Base-by-base conservation (phyloP, 1,140 invertebrate genomes). In the Bombus turneri region DNA sequence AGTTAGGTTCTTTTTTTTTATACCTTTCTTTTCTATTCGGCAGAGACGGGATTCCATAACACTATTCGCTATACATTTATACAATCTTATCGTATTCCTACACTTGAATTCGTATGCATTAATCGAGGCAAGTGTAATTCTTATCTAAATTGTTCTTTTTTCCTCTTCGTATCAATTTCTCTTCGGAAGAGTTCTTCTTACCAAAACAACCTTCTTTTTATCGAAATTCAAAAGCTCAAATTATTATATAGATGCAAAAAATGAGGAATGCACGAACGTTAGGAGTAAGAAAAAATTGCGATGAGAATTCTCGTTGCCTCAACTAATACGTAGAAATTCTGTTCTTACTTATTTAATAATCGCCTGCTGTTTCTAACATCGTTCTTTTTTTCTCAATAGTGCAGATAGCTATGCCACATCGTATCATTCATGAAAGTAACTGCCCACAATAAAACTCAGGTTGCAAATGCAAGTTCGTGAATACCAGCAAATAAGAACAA, bases 21-120 rank as follows among this genome's bases (percentile, higher is more conserved):
- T 90, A 87, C 66, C 87, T 90, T 89, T 88, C 81, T 92, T 86
- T 91, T 87, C 85, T 87, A 90, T 87, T 92, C 89, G 90, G 88
- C 91, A 89, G 90, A 91, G 89, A 91, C 84, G 88, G 87, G 88
- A 88, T 90, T 87, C 84, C 87, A 89, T 93, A 93, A 93, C 90
- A 91, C 89, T 93, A 94, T 90, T 93, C 91, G 90, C 93, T 95
- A 94, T 95, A 95, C 94, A 95, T 95, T 94, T 95, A 93, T 94
- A 94, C 93, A 94, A 94, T 89, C 88, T 92, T 90, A 92, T 88
- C 86, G 74, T 91, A 91, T 68, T 88, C 74, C 83, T 90, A 91
- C 90, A 66, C 73, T 69, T 73, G 87, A 91, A 86, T 90, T 84
- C 79, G 47, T 81, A 91, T 85, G 89, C 79, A 76, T 91, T 83